Percentiles rank a stretch among this genome's conserved stretches.
Conservation (phyloP, 2,113 vertebrate genomes). For the Plecturocebus donacophilus region DNA sequence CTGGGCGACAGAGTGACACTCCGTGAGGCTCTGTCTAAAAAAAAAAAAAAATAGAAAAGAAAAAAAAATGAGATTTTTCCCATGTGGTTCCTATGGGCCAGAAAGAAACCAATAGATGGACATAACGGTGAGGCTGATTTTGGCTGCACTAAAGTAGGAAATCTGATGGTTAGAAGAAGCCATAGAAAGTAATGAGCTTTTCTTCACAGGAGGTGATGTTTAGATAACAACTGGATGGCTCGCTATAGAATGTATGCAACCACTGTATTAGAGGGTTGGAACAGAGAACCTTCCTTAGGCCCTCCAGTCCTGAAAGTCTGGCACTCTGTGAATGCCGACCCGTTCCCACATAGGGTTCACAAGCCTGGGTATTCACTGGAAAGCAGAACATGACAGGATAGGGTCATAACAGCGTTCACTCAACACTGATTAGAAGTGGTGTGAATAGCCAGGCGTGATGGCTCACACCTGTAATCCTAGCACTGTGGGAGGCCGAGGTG, state of each 20-base stretch:
- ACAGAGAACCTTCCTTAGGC: neutral
- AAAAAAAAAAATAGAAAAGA: too few relatives aligned
- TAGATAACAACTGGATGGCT: neutral
- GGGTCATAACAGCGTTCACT: neutral
- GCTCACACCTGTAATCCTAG: too few relatives aligned
- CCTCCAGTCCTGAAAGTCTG: neutral
- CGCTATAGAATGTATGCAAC: neutral
- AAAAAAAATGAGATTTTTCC: neutral
- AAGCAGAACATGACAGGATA: neutral
- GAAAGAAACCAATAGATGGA: neutral
- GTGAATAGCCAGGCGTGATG: too few relatives aligned
- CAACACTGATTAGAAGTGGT: neutral
- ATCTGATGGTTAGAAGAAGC: neutral
- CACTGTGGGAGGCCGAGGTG: too few relatives aligned
- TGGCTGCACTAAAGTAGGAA: neutral
- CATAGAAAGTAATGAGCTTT: neutral
- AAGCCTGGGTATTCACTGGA: neutral
- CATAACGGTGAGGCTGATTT: neutral
- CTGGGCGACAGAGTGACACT: too few relatives aligned
- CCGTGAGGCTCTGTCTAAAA: too few relatives aligned
- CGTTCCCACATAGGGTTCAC: neutral
- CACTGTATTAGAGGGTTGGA: neutral
- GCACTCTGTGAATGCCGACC: neutral
- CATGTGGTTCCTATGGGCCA: neutral
- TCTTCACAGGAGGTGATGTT: neutral